Evolutionary conservation across 1,140 invertebrate species (phyloP), one percentile per base, ranked within the genome.

Genomic region (Euborellia annulipes): DNA sequence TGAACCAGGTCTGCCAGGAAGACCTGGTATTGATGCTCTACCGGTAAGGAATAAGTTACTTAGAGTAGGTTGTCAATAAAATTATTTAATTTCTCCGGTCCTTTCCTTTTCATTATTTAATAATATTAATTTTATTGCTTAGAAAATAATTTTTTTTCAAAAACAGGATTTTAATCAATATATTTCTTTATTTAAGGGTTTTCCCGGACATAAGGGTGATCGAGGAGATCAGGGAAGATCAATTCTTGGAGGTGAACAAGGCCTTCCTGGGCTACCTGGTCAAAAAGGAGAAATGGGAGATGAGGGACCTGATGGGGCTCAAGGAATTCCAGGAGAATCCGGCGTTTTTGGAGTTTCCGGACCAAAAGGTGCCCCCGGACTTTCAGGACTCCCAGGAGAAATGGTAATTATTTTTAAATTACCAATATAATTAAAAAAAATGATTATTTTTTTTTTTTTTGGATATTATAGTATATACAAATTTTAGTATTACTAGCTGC

Each of bases 1-100:
- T 19, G 60, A 56, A 11, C 62, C 57, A 18, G 30, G 47, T 19
- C 60, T 57, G 13, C 62, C 56, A 18, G 30, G 47, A 17, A 19
- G 36, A 1, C 46, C 56, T 23, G 74, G 73, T 30, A 46, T 51
- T 18, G 53, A 57, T 14, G 73, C 72, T 21, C 36, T 50, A n/a
- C 52, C 62, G 21, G 65, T 66, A 53, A 39, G 53, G 54, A n/a
- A n/a, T n/a, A n/a, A n/a, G n/a, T n/a, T n/a, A n/a, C n/a, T n/a
- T n/a, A n/a, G n/a, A n/a, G n/a, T n/a, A n/a, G n/a, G n/a, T n/a
- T n/a, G n/a, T n/a, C n/a, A n/a, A n/a, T n/a, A n/a, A n/a, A n/a
- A n/a, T n/a, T n/a, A n/a, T n/a, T n/a, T n/a, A n/a, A n/a, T n/a
- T n/a, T n/a, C n/a, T n/a, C n/a, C n/a, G n/a, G n/a, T n/a, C n/a